phyloP scores from a whole-genome alignment of 2,797 vertebrate genomes.

The Threskiornis aethiopicus region DNA sequence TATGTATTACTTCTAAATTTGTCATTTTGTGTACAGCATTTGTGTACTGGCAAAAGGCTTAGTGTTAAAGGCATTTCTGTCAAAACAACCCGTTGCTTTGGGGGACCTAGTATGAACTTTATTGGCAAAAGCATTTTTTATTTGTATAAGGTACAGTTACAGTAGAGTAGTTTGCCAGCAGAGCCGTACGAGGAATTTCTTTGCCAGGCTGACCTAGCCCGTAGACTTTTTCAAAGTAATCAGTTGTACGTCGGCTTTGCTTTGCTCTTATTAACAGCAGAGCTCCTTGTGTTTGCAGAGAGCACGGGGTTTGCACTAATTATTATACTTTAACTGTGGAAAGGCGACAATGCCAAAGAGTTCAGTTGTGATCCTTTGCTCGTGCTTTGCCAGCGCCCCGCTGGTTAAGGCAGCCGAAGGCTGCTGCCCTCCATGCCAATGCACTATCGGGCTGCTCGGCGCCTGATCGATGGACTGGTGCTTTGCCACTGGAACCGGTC shows the following conservation, averaged over 20 bases:
- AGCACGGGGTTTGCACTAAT: background rate
- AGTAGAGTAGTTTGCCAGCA: constrained; percentile 54
- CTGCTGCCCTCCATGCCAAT: background rate
- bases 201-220: constrained; percentile 56
- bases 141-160: constrained; percentile 64
- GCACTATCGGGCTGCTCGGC: rapidly evolving
- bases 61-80: constrained; percentile 68
- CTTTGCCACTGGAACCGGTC: background rate
- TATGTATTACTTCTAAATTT: constrained; percentile 59
- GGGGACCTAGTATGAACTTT: constrained; percentile 65
- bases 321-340: background rate
- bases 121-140: constrained; percentile 67
- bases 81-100: constrained; percentile 64
- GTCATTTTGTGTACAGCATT: constrained; percentile 69
- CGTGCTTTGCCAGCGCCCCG: background rate
- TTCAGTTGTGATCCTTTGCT: background rate
- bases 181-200: constrained; percentile 23
- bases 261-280: background rate
- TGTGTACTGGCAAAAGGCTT: constrained; percentile 65
- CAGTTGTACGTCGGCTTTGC: background rate
- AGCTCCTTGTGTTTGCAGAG: background rate
- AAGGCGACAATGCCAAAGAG: background rate
- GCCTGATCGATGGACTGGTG: background rate
- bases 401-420: background rate
- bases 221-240: background rate